These are phyloP conservation scores for Dryobota labecula DNA, from an alignment of 2,888 invertebrate species.

Conservation along the genomic window DNA sequence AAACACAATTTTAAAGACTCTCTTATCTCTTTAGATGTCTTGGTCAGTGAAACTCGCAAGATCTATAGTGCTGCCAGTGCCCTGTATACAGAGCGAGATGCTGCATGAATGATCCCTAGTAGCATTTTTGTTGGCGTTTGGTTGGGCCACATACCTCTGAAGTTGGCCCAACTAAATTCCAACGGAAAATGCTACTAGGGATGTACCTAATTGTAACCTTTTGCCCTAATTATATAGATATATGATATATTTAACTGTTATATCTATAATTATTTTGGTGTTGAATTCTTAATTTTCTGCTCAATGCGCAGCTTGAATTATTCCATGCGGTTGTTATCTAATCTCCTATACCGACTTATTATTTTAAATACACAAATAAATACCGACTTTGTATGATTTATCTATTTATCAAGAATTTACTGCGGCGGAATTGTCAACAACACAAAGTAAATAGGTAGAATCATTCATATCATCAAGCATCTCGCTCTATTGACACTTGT, in stretches of 20 bases:
- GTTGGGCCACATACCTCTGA: no score
- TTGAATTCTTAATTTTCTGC: slow-evolving; percentile 15
- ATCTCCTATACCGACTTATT: slow-evolving; percentile 31
- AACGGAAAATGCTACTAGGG: no score
- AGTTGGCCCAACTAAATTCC: no score
- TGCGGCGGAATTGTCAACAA: slow-evolving; percentile 33
- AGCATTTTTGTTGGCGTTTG: no score
- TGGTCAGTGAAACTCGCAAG: neutral
- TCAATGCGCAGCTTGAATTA: slow-evolving; percentile 29
- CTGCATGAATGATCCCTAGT: neutral
- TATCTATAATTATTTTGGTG: neutral
- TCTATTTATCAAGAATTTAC: slow-evolving; percentile 40
- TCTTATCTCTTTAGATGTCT: neutral
- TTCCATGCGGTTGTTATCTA: slow-evolving; percentile 50
- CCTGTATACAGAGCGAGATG: neutral
- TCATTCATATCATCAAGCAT: slow-evolving; percentile 13
- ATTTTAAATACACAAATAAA: slow-evolving; percentile 46
- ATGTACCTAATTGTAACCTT: neutral
- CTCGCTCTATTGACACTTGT: slow-evolving; percentile 7
- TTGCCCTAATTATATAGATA: neutral
- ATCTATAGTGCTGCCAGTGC: neutral
- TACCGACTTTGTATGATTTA: slow-evolving; percentile 30
- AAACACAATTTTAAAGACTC: neutral
- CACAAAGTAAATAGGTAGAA: slow-evolving; percentile 28
- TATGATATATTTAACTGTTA: neutral